A percentile compares a stretch with the other conserved stretches of the same genome.
Conservation (phyloP, 2,888 invertebrate genomes). For the Tryphoninae sp. region DNA sequence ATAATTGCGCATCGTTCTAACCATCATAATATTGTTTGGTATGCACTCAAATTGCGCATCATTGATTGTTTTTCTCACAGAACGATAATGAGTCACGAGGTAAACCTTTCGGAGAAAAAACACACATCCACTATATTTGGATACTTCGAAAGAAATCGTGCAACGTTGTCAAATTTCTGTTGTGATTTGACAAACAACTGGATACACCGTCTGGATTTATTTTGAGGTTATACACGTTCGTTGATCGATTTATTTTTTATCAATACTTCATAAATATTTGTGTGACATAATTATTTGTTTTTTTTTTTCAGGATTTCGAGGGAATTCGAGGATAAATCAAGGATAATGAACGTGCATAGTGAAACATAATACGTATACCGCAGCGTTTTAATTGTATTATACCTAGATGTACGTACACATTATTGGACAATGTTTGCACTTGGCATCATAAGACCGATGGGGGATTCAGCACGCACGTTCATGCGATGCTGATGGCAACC, state of each 20-base stretch:
- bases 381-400: not conserved
- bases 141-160: no score
- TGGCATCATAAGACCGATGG: not conserved
- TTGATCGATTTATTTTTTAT: no score
- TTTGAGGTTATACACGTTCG: no score
- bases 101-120: no score
- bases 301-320: no score
- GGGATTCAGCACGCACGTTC: not conserved
- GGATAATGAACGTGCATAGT: not conserved
- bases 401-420: not conserved
- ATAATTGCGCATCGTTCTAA: not conserved
- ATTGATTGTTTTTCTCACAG: not conserved
- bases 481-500: conserved; percentile 40
- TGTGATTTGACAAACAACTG: no score
- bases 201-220: no score
- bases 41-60: not conserved
- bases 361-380: not conserved
- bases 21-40: not conserved
- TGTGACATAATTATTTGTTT: no score
- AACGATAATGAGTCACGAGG: not conserved
- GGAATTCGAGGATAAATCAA: not conserved
- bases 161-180: no score
- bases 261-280: no score
- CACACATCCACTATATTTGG: no score
- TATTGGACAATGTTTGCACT: not conserved